Conservation (phyloP, 2,113 vertebrate species). For the Nerophis ophidion region DNA sequence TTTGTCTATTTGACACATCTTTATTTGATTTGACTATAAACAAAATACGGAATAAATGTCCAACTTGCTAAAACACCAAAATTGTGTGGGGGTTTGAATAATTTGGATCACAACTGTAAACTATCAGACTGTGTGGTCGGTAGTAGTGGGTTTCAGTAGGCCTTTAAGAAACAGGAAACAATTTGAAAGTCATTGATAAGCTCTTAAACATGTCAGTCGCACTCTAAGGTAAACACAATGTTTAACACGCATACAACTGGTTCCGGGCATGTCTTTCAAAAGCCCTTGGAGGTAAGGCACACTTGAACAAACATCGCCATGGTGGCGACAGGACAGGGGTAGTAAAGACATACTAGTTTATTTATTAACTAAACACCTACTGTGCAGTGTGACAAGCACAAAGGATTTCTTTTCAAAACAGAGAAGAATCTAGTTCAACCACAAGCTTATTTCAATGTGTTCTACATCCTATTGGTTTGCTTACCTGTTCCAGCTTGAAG, state of each 20-base stretch:
- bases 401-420: background rate
- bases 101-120: too few species aligned
- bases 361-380: background rate
- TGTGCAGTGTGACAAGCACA: conserved; percentile 1
- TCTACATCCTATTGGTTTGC: conserved; percentile 3
- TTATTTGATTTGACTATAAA: too few species aligned
- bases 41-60: too few species aligned
- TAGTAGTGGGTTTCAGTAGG: too few species aligned
- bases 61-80: too few species aligned
- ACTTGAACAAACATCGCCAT: conserved; percentile 17
- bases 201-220: conserved; percentile 21
- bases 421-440: too few species aligned
- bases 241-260: conserved; percentile 26
- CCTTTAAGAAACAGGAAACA: too few species aligned
- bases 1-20: too few species aligned
- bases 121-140: too few species aligned
- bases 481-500: conserved; percentile 95
- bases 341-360: conserved; percentile 17
- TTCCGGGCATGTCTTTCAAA: conserved; percentile 16
- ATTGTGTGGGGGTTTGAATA: too few species aligned
- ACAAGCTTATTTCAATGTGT: too few species aligned
- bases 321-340: conserved; percentile 15
- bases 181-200: background rate
- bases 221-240: conserved; percentile 31
- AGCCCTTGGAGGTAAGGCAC: conserved; percentile 36